Evolutionary conservation across 1,140 invertebrate species (phyloP).

Genomic region (Neuroterus valhalla): DNA sequence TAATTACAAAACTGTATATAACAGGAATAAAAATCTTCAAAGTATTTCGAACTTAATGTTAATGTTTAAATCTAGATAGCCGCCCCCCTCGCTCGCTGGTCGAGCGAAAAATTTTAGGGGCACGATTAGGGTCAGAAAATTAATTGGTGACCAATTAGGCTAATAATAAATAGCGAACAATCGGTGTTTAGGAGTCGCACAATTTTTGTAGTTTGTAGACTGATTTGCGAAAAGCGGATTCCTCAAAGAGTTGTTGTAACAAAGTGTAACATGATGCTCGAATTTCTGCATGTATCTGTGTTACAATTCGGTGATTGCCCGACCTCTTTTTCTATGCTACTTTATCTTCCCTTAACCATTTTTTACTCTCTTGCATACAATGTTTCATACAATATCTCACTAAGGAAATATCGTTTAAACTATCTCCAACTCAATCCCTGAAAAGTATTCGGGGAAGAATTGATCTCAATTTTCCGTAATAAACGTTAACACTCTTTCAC

Average conservation of each 20-base stretch:
- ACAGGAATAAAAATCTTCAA: background rate
- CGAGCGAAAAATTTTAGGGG: constrained; percentile 40
- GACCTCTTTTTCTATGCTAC: background rate
- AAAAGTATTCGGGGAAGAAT: background rate
- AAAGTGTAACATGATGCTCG: constrained; percentile 2
- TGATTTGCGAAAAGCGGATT: constrained; percentile 40
- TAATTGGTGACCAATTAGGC: constrained; percentile 34
- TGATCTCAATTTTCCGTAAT: constrained; percentile 10
- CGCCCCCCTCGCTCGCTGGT: constrained; percentile 41
- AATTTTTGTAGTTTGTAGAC: constrained; percentile 53
- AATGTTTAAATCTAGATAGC: constrained; percentile 4
- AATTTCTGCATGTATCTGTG: background rate
- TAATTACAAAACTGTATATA: background rate
- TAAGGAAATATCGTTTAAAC: constrained; percentile 36
- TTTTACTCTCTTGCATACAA: constrained; percentile 25
- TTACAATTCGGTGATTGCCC: background rate
- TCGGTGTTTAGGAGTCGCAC: constrained; percentile 45
- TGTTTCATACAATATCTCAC: constrained; percentile 16
- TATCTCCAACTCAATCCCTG: too few species aligned
- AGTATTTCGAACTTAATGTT: constrained; percentile 27
- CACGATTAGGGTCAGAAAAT: constrained; percentile 25
- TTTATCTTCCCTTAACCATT: constrained; percentile 30
- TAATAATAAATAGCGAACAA: constrained; percentile 34
- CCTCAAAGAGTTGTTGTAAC: constrained; percentile 16
- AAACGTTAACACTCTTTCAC: constrained; percentile 25